Conservation (phyloP, 2,113 vertebrate species). For the Struthio camelus region DNA sequence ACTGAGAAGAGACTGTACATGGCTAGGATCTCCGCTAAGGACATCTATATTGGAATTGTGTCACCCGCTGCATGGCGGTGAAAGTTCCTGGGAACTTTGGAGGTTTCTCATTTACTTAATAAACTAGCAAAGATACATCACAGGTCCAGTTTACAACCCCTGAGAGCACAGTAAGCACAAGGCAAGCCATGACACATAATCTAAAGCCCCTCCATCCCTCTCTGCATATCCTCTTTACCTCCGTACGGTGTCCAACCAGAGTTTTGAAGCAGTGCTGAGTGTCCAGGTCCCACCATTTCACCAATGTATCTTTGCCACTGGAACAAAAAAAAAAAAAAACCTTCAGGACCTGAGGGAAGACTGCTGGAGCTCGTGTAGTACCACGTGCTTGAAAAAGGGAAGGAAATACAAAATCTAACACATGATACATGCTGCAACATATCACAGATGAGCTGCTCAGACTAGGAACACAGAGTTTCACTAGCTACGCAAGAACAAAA, state of each 20-base stretch:
- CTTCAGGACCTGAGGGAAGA: neutral
- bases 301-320: constrained; percentile 93
- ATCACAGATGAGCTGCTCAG: neutral
- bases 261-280: constrained; percentile 98
- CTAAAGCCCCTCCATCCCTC: neutral
- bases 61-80: neutral
- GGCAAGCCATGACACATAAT: neutral
- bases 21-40: neutral
- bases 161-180: neutral
- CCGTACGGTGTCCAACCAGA: constrained; percentile 91
- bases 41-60: neutral
- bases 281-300: constrained; percentile 98
- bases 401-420: neutral
- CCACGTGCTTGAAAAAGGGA: neutral
- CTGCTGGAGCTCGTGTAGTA: neutral
- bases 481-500: neutral
- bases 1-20: neutral
- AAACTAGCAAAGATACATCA: neutral
- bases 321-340: neutral
- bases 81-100: neutral
- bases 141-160: neutral
- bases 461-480: neutral
- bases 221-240: constrained; percentile 76
- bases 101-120: neutral
- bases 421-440: fast-evolving